These are phyloP conservation scores for Sminthurinus signatus DNA, from an alignment of 1,140 invertebrate genomes.

Conservation along the genomic window DNA sequence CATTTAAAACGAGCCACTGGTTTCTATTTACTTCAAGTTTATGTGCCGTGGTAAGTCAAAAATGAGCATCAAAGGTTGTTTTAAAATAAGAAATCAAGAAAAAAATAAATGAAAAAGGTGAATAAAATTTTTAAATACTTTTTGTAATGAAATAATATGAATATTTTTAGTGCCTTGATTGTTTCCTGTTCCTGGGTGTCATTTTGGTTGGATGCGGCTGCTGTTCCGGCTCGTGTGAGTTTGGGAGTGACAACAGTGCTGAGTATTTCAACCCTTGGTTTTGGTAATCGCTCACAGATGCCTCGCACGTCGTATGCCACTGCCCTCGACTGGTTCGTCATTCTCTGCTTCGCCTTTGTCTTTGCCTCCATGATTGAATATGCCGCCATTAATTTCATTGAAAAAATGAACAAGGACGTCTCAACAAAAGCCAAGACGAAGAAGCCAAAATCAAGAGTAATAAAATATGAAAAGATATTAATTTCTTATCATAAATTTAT, in stretches of 20 bases:
- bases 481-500: no score
- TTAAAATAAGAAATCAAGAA: no score
- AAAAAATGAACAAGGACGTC: conserved; percentile 48
- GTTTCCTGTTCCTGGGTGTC: conserved; percentile 59
- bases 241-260: conserved; percentile 57
- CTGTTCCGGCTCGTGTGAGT: conserved; percentile 54
- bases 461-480: no score
- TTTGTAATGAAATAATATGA: no score
- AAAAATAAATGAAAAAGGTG: no score
- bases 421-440: conserved; percentile 44
- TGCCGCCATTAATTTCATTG: conserved; percentile 57
- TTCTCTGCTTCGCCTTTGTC: conserved; percentile 56
- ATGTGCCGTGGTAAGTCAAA: conserved; percentile 50
- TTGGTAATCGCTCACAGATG: conserved; percentile 53
- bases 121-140: no score
- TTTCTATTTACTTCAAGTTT: conserved; percentile 53
- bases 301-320: conserved; percentile 57
- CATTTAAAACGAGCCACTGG: conserved; percentile 50
- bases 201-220: conserved; percentile 60
- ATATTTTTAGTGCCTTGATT: conserved; percentile 47
- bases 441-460: conserved; percentile 15
- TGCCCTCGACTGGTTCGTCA: conserved; percentile 57
- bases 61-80: no score
- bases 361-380: conserved; percentile 57
- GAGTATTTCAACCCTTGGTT: conserved; percentile 55